Base-by-base conservation (phyloP, 1,140 invertebrate genomes). In the Drosophila tani region DNA sequence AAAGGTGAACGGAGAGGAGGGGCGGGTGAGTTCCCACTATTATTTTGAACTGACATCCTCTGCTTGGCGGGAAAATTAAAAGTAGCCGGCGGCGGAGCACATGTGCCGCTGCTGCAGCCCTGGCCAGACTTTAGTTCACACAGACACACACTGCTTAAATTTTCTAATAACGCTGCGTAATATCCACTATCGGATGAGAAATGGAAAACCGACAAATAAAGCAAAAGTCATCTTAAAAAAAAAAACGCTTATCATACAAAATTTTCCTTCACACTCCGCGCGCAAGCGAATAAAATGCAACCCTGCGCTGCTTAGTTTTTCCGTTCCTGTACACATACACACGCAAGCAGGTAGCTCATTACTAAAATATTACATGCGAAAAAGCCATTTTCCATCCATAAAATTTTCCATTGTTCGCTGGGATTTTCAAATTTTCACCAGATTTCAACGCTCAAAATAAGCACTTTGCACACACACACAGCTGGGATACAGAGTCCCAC, bases 51-150 rank as follows among this genome's bases (percentile, higher is more conserved):
- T 40, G 19, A 47, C 17, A 49, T 21, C 32, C 14, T 8, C 51
- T 21, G 53, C 53, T 62, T 78, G 75, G 75, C 75, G 75, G 75
- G 75, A 78, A 78, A 78, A 56, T 51, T 15, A 35, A 50, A 38
- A 27, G 11, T 58, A 46, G 66, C 27, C 45, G 11, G 45, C 45
- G 9, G 17, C 38, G 6, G 29, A 50, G 53, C 67, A 71, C 67
- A 51, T 71, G 69, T 14, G 9, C 4, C 12, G 43, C n/a, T 21
- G n/a, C 14, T 43, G 67, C 46, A 73, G 41, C 67, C 67, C 67
- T 73, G 67, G 45, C 38, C 47, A 68, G 21, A 70, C 14, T 38
- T 38, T 50, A 38, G 8, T 21, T 46, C 19, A 3, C 45, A 50
- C 45, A 62, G n/a, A 19, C 29, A 38, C 12, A 19, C 43, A 17